Evolutionary conservation across 2,113 vertebrate genomes (phyloP).

Genomic region (Tragulus kanchil): DNA sequence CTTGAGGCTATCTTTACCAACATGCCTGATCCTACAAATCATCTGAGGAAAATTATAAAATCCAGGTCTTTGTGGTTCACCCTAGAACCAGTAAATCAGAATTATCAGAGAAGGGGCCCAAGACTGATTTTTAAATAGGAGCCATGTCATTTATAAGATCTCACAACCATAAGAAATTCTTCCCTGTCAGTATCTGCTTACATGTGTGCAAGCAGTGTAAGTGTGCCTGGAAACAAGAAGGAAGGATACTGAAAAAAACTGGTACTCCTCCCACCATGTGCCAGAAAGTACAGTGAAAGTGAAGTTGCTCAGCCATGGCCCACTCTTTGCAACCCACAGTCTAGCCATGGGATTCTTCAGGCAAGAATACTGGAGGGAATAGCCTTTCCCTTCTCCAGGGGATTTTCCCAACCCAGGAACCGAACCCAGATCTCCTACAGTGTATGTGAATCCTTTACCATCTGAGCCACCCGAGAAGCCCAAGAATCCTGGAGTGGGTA

Average conservation of each 20-base stretch:
- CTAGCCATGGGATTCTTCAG: too few relatives aligned
- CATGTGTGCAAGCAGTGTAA: neutral
- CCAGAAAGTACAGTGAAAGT: neutral
- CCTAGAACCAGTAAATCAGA: neutral
- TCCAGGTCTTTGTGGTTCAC: neutral
- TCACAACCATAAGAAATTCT: conserved; percentile 3
- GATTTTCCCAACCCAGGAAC: too few relatives aligned
- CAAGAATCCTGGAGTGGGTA: too few relatives aligned
- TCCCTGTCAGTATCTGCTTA: neutral
- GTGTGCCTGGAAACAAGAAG: neutral
- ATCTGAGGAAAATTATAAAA: neutral
- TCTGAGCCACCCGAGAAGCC: too few relatives aligned
- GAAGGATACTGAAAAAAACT: neutral
- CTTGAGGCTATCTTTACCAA: neutral
- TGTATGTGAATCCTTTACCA: too few relatives aligned
- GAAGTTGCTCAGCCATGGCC: too few relatives aligned
- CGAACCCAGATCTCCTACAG: too few relatives aligned
- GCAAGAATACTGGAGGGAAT: too few relatives aligned
- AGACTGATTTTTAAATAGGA: neutral
- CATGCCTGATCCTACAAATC: neutral
- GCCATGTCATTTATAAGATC: neutral
- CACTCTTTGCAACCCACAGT: too few relatives aligned
- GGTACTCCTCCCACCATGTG: neutral
- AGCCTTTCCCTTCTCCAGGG: too few relatives aligned
- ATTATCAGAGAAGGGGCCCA: neutral